Conservation (phyloP, 37 sponge, comb jelly and placozoan genomes). For the Spongia lamella region DNA sequence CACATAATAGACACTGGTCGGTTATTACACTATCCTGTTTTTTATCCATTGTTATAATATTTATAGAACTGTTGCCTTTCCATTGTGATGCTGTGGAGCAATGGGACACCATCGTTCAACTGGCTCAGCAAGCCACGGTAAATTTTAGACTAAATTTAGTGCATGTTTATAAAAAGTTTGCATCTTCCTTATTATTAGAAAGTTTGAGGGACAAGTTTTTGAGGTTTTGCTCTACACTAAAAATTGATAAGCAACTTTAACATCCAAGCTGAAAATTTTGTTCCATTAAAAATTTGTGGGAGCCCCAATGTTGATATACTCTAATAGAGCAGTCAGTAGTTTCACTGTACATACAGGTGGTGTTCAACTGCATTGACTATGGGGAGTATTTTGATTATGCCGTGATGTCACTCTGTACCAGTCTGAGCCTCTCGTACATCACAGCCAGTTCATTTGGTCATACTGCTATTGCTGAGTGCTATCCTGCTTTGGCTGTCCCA, state of each 20-base stretch:
- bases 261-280: no score
- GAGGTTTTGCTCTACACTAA: no score
- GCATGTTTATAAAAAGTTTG: no score
- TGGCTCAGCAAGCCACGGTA: slow-evolving; percentile 42
- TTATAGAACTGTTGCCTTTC: slow-evolving; percentile 3
- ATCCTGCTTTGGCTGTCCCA: slow-evolving; percentile 22
- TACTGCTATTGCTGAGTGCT: slow-evolving; percentile 61
- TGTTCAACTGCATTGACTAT: slow-evolving; percentile 65
- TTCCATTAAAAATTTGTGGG: no score
- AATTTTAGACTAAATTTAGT: no score
- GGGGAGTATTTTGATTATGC: slow-evolving; percentile 74
- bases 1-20: slow-evolving; percentile 35
- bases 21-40: background rate
- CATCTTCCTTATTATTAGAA: no score
- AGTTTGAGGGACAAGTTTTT: no score
- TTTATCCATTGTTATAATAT: no score
- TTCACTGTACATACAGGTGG: slow-evolving; percentile 17
- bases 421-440: slow-evolving; percentile 44
- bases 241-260: no score
- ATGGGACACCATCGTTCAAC: slow-evolving; percentile 42
- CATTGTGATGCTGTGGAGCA: slow-evolving; percentile 40
- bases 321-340: background rate
- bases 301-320: no score
- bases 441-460: slow-evolving; percentile 69
- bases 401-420: slow-evolving; percentile 47